Percentiles rank a stretch among this genome's conserved stretches.
Conservation (phyloP, 2,888 invertebrate genomes). For the Sarcophaga carnaria region DNA sequence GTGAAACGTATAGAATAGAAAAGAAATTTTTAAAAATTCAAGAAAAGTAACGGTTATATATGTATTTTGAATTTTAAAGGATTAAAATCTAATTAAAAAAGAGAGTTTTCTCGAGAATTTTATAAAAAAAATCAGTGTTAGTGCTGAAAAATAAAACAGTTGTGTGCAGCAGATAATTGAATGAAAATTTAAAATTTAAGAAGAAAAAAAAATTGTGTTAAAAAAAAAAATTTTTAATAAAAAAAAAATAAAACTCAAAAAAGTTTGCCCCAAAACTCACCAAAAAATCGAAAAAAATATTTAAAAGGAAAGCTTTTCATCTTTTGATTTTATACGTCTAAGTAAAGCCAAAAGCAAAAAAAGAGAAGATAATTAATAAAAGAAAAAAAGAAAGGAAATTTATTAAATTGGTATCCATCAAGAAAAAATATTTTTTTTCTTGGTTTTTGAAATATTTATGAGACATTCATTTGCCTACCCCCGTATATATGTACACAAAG, state of each 20-base stretch:
- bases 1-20: conserved; percentile 14
- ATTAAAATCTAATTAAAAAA: too few relatives aligned
- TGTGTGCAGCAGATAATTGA: too few relatives aligned
- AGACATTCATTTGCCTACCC: background rate
- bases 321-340: conserved; percentile 17
- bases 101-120: too few relatives aligned
- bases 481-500: background rate
- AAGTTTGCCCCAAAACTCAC: background rate
- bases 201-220: background rate
- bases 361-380: conserved; percentile 4
- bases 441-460: background rate
- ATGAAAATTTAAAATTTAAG: background rate
- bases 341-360: conserved; percentile 11
- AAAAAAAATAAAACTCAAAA: conserved; percentile 23
- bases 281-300: background rate
- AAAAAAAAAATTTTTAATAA: conserved; percentile 8
- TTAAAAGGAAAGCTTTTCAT: conserved; percentile 58
- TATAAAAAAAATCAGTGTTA: too few relatives aligned
- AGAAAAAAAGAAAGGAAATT: background rate
- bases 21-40: conserved; percentile 29
- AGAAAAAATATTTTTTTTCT: background rate
- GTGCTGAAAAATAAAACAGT: too few relatives aligned
- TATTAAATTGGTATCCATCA: conserved; percentile 40
- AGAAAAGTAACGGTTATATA: too few relatives aligned
- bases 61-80: too few relatives aligned